Evolutionary conservation across 2,888 invertebrate species (phyloP).

Genomic region (Calliopum simillimum): DNA sequence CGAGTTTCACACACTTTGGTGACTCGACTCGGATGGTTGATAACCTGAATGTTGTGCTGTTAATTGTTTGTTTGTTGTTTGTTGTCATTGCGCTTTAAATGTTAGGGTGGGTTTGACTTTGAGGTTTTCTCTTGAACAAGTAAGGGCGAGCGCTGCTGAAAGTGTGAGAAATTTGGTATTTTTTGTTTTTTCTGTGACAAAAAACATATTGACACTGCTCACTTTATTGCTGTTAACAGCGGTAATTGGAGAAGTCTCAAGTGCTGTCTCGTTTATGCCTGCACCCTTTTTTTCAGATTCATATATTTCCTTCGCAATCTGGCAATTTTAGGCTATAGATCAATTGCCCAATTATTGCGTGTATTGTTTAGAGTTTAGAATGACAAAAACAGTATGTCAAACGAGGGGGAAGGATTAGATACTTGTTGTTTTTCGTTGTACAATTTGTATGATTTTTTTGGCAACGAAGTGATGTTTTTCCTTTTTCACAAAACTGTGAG

Average conservation of each 20-base stretch:
- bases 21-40: slow-evolving; percentile 24
- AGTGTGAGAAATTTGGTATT: background rate
- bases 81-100: slow-evolving; percentile 64
- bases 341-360: slow-evolving; percentile 61
- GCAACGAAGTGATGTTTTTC: background rate
- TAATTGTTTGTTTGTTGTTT: slow-evolving; percentile 67
- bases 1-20: slow-evolving; percentile 35
- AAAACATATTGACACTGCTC: slow-evolving; percentile 42
- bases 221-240: slow-evolving; percentile 43
- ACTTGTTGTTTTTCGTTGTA: background rate
- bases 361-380: slow-evolving; percentile 53
- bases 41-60: slow-evolving; percentile 52
- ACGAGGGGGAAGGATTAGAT: background rate
- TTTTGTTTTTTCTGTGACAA: slow-evolving; percentile 40
- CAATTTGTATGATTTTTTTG: slow-evolving; percentile 16
- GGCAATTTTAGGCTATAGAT: slow-evolving; percentile 37
- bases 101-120: slow-evolving; percentile 56
- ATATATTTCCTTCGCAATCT: background rate
- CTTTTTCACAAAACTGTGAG: too few species aligned
- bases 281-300: slow-evolving; percentile 31
- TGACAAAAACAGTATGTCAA: slow-evolving; percentile 57
- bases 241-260: slow-evolving; percentile 47
- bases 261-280: slow-evolving; percentile 10
- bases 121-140: slow-evolving; percentile 40
- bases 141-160: background rate